Base-by-base conservation (phyloP, 1,140 invertebrate genomes). In the Drosophila truncata region DNA sequence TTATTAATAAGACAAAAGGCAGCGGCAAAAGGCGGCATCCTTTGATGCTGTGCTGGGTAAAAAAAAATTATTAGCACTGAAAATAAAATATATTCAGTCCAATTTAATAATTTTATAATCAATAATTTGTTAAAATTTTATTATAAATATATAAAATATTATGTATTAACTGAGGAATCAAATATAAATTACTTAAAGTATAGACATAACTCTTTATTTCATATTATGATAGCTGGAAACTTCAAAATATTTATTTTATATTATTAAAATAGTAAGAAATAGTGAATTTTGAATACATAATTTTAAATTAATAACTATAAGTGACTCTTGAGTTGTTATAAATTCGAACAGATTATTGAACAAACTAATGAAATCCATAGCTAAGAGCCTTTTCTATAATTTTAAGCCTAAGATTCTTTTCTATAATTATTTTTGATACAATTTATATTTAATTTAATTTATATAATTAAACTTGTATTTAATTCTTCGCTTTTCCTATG, bases 1-100 rank as follows among this genome's bases (percentile, higher is more conserved):
- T 92, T 92, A 92, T 92, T 92, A 92, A 92, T 92, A 92, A 92
- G 91, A 92, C 83, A 85, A 92, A 92, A 92, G 87, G 87, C 88
- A 91, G 91, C 91, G 86, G 83, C 82, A 76, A 61, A 75, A 73
- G 61, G 82, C 82, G 87, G 86, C 80, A 3, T 13, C 49, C 77
- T 90, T 91, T 91, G 90, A 90, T 73, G 81, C 60, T 73, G 52
- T 25, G 42, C 55, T 39, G 14, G 20, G 44, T 33, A 41, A 35
- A 11, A 20, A 14, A 67, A 72, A 64, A 55, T 59, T 31, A 58
- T 61, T 58, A 61, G 33, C 77, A 70, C 66, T 67, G 14, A 33
- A 18, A 58, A 14, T 35, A 33, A 61, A 23, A 5, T 9, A 10
- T 2, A 7, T n/a, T 2, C 2, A 8, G 5, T 14, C 1, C 8